A percentile compares a stretch with the other conserved stretches of the same genome.
These are phyloP conservation scores for Spongia lamella DNA, from an alignment of 37 sponge, comb jelly and placozoan genomes.

Conservation along the genomic window DNA sequence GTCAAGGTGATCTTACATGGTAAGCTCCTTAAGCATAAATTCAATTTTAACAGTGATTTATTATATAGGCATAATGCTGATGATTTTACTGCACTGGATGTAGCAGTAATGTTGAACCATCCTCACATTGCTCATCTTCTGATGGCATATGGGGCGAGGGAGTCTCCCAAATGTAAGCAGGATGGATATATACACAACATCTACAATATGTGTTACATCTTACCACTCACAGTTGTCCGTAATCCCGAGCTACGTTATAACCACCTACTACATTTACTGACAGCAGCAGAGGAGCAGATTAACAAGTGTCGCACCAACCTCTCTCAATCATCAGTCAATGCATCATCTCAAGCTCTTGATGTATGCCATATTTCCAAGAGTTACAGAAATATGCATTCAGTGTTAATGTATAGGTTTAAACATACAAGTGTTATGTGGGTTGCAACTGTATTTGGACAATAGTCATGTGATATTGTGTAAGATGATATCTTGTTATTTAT, in stretches of 20 bases:
- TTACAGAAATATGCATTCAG: too few relatives aligned
- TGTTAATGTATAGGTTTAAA: too few relatives aligned
- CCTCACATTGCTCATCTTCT: conserved; percentile 44
- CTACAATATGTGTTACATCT: background rate
- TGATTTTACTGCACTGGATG: conserved; percentile 61
- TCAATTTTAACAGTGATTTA: background rate
- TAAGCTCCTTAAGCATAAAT: background rate
- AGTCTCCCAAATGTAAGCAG: conserved; percentile 65
- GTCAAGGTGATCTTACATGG: too few relatives aligned
- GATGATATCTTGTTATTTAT: too few relatives aligned
- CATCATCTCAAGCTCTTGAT: too few relatives aligned
- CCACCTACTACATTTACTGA: conserved; percentile 23
- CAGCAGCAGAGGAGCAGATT: conserved; percentile 7
- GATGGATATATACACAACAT: background rate
- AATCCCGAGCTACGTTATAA: conserved; percentile 23
- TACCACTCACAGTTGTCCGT: conserved; percentile 17
- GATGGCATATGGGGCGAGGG: conserved; percentile 56
- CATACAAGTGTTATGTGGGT: too few relatives aligned
- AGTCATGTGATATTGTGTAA: too few relatives aligned
- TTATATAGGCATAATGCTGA: conserved; percentile 52
- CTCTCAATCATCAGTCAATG: background rate
- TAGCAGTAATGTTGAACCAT: conserved; percentile 67
- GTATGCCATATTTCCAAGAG: too few relatives aligned
- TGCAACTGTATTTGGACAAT: too few relatives aligned
- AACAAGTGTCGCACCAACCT: background rate